phyloP scores from a whole-genome alignment of 2,797 vertebrate species.

The Rhynchotus rufescens region DNA sequence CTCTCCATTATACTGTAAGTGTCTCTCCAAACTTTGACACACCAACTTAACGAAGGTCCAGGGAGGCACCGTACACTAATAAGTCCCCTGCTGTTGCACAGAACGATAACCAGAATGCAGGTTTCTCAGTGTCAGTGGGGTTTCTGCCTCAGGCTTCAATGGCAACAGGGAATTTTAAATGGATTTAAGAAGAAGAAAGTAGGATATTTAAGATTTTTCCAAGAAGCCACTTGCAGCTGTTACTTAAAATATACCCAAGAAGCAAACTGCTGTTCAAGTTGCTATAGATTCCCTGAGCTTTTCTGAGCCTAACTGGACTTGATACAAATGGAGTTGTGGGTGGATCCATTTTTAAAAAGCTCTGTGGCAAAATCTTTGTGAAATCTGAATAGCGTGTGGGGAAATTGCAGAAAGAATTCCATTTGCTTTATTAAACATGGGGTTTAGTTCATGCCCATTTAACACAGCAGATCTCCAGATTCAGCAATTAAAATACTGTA shows the following conservation, averaged over 20 bases:
- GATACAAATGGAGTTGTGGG: slow-evolving; percentile 48
- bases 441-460: background rate
- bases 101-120: background rate
- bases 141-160: background rate
- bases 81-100: background rate
- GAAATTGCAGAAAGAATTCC: slow-evolving; percentile 40
- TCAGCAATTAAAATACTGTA: background rate
- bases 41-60: background rate
- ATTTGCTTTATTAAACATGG: background rate
- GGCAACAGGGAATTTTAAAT: background rate
- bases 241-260: background rate
- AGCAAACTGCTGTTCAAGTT: slow-evolving; percentile 28
- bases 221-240: slow-evolving; percentile 6
- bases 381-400: slow-evolving; percentile 50
- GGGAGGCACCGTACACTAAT: background rate
- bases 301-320: slow-evolving; percentile 17
- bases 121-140: background rate
- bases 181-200: background rate
- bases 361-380: slow-evolving; percentile 35
- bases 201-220: background rate
- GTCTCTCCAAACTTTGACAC: background rate
- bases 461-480: background rate
- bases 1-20: background rate
- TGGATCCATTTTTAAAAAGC: slow-evolving; percentile 55
- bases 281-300: slow-evolving; percentile 44